phyloP scores from a whole-genome alignment of 1,140 invertebrate genomes.

The Danaus melanippus region DNA sequence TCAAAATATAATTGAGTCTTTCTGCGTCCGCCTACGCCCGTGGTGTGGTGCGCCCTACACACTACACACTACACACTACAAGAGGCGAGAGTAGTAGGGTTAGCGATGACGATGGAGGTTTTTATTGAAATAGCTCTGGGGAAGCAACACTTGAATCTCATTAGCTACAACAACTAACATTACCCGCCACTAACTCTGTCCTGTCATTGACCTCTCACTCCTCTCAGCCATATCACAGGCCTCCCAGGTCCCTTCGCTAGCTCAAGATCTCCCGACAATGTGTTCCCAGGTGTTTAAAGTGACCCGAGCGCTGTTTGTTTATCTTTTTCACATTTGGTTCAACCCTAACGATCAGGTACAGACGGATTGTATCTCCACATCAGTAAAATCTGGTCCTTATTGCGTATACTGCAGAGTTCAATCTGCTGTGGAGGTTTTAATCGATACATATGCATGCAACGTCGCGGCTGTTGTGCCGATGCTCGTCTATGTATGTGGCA shows the following conservation, averaged over 20 bases:
- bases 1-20: constrained; percentile 44
- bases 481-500: constrained; percentile 24
- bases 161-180: no score
- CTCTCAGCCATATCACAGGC: not conserved
- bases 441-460: constrained; percentile 25
- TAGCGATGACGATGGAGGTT: not conserved
- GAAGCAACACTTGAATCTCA: no score
- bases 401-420: constrained; percentile 8
- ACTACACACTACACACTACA: not conserved
- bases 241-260: no score
- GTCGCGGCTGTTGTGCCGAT: constrained; percentile 23
- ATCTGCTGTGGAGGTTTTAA: not conserved
- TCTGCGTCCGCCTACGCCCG: constrained; percentile 27
- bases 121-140: no score
- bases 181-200: not conserved
- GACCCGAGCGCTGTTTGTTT: no score
- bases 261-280: no score
- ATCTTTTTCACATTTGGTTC: not conserved
- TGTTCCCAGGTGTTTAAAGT: no score
- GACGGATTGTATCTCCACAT: constrained; percentile 2
- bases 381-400: constrained; percentile 7
- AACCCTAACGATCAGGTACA: constrained; percentile 14
- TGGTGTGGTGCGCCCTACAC: constrained; percentile 16
- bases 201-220: not conserved
- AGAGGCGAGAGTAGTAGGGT: constrained; percentile 8